Evolutionary conservation across 2,888 invertebrate species (phyloP).

Genomic region (Erannis defoliaria): DNA sequence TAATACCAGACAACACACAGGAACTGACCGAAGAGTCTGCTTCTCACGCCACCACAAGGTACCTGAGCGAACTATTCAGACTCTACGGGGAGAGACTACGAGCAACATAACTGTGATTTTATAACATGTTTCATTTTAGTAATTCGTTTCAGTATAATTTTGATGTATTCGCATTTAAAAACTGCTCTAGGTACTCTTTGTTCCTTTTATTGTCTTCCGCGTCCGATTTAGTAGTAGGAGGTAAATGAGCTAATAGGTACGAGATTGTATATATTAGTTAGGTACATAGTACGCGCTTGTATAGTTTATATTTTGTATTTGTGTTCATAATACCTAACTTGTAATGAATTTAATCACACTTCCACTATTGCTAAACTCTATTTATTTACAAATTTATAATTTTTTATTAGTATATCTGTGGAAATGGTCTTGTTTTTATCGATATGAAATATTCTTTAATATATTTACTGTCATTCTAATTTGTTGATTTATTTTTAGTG

Average conservation of each 20-base stretch:
- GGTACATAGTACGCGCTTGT: background rate
- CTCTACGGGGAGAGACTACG: slow-evolving; percentile 61
- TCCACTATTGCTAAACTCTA: background rate
- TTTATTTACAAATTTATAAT: too few species aligned
- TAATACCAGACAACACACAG: background rate
- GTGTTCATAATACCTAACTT: too few species aligned
- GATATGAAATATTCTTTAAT: background rate
- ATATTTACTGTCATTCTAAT: background rate
- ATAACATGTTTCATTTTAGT: background rate
- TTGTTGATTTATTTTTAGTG: slow-evolving; percentile 5
- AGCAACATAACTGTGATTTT: slow-evolving; percentile 7
- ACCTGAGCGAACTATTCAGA: slow-evolving; percentile 57
- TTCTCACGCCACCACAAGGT: slow-evolving; percentile 39
- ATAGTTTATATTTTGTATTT: background rate
- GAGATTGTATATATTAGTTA: background rate
- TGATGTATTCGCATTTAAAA: background rate
- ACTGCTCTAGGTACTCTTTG: background rate
- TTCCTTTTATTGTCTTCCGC: background rate
- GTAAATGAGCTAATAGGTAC: background rate
- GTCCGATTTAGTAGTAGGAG: background rate
- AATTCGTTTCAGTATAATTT: background rate
- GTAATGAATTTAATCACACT: background rate
- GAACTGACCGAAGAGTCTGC: background rate
- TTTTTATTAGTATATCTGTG: too few species aligned
- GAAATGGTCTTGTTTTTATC: too few species aligned